Percentiles rank a stretch among this genome's conserved stretches.
These are phyloP conservation scores for Hemicordylus capensis DNA, from an alignment of 2,113 vertebrate species.

Conservation along the genomic window DNA sequence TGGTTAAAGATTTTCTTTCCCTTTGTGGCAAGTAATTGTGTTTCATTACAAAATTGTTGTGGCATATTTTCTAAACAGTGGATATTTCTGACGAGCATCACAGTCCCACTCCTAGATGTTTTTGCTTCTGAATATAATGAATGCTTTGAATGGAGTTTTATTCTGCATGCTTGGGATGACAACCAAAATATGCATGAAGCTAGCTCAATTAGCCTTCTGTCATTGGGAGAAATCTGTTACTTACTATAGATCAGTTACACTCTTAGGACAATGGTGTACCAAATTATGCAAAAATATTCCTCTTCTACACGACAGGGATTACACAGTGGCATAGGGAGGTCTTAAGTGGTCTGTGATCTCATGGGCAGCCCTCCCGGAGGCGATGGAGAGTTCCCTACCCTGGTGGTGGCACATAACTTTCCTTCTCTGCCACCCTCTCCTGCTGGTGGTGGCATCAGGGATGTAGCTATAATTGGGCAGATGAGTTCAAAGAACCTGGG, in stretches of 20 bases:
- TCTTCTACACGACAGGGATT: neutral
- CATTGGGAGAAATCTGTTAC: neutral
- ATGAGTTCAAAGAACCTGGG: no score
- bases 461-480: no score
- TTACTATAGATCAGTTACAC: neutral
- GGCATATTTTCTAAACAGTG: neutral
- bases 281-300: neutral
- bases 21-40: neutral
- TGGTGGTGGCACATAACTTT: no score
- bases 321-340: no score
- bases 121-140: neutral
- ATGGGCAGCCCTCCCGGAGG: no score
- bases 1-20: neutral
- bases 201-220: neutral
- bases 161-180: neutral
- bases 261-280: neutral
- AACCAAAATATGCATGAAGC: neutral
- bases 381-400: no score
- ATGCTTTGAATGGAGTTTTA: neutral
- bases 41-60: neutral
- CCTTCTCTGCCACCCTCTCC: no score
- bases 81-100: neutral
- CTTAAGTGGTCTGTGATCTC: no score
- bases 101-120: neutral
- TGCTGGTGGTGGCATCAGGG: no score